Evolutionary conservation across 1,140 invertebrate genomes (phyloP), one percentile per base, ranked within the genome.

Genomic region (Episyrphus balteatus): DNA sequence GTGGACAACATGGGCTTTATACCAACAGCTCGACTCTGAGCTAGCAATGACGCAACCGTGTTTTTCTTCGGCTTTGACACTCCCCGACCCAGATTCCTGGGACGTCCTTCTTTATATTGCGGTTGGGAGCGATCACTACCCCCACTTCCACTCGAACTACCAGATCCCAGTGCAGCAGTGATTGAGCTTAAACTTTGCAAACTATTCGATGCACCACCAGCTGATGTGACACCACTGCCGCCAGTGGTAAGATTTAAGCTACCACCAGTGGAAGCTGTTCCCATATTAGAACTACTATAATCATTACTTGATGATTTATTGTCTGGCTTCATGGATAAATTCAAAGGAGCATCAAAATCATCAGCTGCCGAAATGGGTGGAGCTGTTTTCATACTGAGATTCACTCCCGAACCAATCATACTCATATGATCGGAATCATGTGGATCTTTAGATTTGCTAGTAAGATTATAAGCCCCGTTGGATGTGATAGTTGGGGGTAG

Each of bases 11-110:
- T 74, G 5, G 75, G 76, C 19, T 76, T 69, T 5, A 76, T 66
- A 2, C 86, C 85, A 15, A 89, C 73, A 1, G 85, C 86, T 53
- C 87, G 72, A 55, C 84, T 87, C 69, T 89, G 86, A 0, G 87
- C 87, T 18, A 92, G 68, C 26, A 92, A 67, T 18, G 87, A 90
- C 0, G 88, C 88, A 0, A 92, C 88, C 0, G 88, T 92, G 59
- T 91, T 91, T 71, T 92, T 92, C 74, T 91, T 91, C 21, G 86
- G 86, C 61, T 88, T 88, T 51, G 85, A 88, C 5, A 88, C 84
- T 1, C 86, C 86, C 3, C 86, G 75, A 9, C 87, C 87, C 9
- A 90, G 73, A 68, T 89, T 88, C 12, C 86, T 74, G 1, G 86
- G 86, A 31, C 85, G 65, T 5, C 83, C 83, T 60, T 88, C 85